These are phyloP conservation scores for Drosophila hydei DNA, from an alignment of 1,140 invertebrate species.

Conservation along the genomic window DNA sequence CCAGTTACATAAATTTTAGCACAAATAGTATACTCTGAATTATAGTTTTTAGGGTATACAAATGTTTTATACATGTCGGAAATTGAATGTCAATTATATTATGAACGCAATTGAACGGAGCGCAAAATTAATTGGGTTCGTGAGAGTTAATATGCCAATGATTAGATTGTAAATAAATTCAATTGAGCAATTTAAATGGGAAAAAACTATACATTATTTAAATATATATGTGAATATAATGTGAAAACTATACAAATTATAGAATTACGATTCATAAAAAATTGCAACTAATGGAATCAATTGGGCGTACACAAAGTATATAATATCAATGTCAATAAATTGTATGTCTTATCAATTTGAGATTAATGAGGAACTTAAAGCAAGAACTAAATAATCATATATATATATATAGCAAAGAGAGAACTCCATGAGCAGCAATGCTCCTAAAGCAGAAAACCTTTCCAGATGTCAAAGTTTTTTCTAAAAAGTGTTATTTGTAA, in stretches of 20 bases:
- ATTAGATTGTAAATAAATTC: constrained; percentile 28
- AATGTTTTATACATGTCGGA: constrained; percentile 1
- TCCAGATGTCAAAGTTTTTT: too few relatives aligned
- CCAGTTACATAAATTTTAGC: too few relatives aligned
- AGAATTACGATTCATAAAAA: background rate
- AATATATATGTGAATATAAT: background rate
- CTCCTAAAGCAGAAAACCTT: too few relatives aligned
- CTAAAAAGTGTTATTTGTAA: background rate
- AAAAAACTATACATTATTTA: background rate
- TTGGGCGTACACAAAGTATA: background rate
- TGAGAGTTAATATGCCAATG: constrained; percentile 28
- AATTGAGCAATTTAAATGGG: constrained; percentile 46
- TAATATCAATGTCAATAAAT: background rate
- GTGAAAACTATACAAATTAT: background rate
- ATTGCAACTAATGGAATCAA: background rate
- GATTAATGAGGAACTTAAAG: too few relatives aligned
- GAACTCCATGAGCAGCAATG: too few relatives aligned
- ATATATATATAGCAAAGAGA: background rate
- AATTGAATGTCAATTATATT: constrained; percentile 25
- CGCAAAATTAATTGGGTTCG: constrained; percentile 32
- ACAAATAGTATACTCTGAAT: too few relatives aligned
- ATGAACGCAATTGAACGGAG: constrained; percentile 24
- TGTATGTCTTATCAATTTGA: too few relatives aligned
- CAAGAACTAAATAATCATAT: background rate
- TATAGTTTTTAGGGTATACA: too few relatives aligned